phyloP scores from a whole-genome alignment of 2,113 vertebrate genomes.

The Lonchura striata region DNA sequence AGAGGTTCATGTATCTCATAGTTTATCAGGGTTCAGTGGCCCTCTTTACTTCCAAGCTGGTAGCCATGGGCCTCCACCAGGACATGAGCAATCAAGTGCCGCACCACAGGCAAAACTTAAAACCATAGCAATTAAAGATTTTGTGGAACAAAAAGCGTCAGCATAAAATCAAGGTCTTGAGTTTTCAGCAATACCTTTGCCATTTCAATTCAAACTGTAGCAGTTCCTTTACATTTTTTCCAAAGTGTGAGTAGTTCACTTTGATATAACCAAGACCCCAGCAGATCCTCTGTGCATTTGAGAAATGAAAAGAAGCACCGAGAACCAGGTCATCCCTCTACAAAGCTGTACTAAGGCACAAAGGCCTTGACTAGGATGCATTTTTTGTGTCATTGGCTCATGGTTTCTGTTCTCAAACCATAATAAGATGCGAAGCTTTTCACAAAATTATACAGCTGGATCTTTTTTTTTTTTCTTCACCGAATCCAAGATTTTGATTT shows the following conservation, averaged over 20 bases:
- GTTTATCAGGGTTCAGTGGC: neutral
- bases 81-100: neutral
- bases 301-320: neutral
- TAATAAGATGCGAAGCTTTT: neutral
- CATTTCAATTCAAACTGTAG: neutral
- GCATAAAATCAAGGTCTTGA: neutral
- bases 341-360: neutral
- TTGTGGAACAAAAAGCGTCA: neutral
- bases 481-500: rapidly evolving
- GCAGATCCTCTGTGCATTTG: neutral
- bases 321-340: neutral
- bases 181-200: neutral
- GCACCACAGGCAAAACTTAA: neutral
- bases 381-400: neutral
- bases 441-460: neutral
- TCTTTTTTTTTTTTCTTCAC: neutral
- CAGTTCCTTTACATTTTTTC: neutral
- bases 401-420: neutral
- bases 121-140: neutral
- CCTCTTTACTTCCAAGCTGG: neutral
- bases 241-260: neutral
- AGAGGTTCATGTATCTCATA: neutral
- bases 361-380: neutral
- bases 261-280: neutral
- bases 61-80: neutral